phyloP scores from a whole-genome alignment of 2,113 vertebrate genomes.

The Glaucomys volans region DNA sequence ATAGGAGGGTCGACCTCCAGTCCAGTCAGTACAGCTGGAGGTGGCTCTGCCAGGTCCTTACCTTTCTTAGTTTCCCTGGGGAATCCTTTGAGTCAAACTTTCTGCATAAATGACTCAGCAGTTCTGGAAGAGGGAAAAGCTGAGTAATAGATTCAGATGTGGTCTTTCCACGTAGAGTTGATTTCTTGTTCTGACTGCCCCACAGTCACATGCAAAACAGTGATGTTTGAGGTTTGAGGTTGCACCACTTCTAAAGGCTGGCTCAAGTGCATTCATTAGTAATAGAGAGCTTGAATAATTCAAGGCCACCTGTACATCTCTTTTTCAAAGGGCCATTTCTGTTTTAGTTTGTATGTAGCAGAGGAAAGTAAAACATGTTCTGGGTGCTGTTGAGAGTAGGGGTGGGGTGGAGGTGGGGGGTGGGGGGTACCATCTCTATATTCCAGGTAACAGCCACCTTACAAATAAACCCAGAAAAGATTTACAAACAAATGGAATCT shows the following conservation, averaged over 20 bases:
- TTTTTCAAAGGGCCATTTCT: slow-evolving; percentile 81
- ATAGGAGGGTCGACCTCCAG: background rate
- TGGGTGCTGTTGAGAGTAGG: slow-evolving; percentile 45
- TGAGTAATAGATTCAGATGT: slow-evolving; percentile 48
- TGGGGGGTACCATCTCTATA: slow-evolving; percentile 53
- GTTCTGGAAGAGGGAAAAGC: slow-evolving; percentile 45
- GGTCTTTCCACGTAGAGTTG: slow-evolving; percentile 32
- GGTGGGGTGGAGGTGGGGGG: background rate
- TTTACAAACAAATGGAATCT: background rate
- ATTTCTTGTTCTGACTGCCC: background rate
- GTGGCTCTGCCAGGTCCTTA: slow-evolving; percentile 50
- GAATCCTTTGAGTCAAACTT: slow-evolving; percentile 36
- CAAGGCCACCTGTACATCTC: slow-evolving; percentile 79
- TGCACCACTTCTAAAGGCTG: slow-evolving; percentile 67
- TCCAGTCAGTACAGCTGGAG: background rate
- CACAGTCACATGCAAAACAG: slow-evolving; percentile 49
- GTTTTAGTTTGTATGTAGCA: background rate
- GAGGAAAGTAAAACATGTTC: slow-evolving; percentile 47
- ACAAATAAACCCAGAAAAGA: background rate
- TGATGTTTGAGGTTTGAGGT: slow-evolving; percentile 59
- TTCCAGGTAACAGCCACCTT: background rate
- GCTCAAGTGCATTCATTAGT: slow-evolving; percentile 86
- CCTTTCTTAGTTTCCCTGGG: slow-evolving; percentile 75
- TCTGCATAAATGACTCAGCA: background rate
- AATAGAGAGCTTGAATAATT: slow-evolving; percentile 88